Evolutionary conservation across 37 sponge, comb jelly and placozoan species (phyloP), one percentile per base, ranked within the genome.

Genomic region (Cladorhizidae sp.): DNA sequence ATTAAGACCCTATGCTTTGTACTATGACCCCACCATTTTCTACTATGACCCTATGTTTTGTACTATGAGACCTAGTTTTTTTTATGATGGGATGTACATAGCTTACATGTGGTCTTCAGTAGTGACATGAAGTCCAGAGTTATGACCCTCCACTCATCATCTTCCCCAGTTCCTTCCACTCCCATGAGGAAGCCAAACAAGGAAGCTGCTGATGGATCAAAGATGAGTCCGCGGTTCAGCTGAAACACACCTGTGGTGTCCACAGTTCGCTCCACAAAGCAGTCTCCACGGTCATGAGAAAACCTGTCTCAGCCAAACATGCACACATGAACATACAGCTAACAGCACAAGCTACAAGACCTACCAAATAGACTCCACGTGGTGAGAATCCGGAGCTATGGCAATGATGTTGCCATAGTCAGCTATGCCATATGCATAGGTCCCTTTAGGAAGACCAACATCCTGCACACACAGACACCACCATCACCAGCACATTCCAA

Each of bases 331-430:
- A 5, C 49, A 45, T 12, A 45, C 9, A 9, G 49, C 9, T 45
- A 36, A 32, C 32, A 31, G 39, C 31, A 8, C 9, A 31, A 7
- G 40, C 15, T 83, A 28, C 21, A 31, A 14, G 15, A 29, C 69
- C 50, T 32, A 86, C 86, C 86, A 86, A 15, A 78, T 69, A 49
- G 26, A n/a, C 54, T 56, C 50, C 42, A 71, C 58, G 32, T 43
- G 35, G 22, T 69, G 54, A 1, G 36, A 6, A 64, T 78, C 74
- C 3, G 79, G 74, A 3, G 74, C 74, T 23, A 78, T 64, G 41
- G 64, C 74, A 21, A 86, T 78, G 56, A 86, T 72, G 61, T 86
- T 91, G 23, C 91, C 91, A 78, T 91, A 86, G 63, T 91, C 87
- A 78, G 78, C 77, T 3, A 91, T 86, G 9, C 79, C 86, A 82